Evolutionary conservation across 2,888 invertebrate genomes (phyloP).

Genomic region (Calephelis perditalis): DNA sequence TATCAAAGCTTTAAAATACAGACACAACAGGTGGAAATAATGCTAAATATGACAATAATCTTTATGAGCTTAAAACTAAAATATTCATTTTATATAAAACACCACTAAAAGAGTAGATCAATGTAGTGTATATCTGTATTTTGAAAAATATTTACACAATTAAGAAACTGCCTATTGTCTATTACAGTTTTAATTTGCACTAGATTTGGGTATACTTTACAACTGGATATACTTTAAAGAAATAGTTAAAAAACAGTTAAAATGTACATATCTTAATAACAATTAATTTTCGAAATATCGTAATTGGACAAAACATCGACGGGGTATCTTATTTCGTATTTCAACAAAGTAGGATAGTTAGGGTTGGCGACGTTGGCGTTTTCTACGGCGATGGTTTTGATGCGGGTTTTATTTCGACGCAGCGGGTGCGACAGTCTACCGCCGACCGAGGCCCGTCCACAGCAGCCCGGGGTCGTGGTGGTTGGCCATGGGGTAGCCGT

Average conservation of each 20-base stretch:
- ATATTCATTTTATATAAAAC: too few species aligned
- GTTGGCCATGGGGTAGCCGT: constrained; percentile 79
- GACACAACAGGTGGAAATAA: too few species aligned
- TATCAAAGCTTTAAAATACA: too few species aligned
- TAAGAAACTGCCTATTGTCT: too few species aligned
- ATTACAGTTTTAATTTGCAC: too few species aligned
- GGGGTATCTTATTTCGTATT: background rate
- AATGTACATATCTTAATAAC: background rate
- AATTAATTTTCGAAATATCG: background rate
- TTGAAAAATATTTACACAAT: too few species aligned
- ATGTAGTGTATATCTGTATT: too few species aligned
- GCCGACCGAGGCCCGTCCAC: constrained; percentile 80
- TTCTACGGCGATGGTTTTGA: constrained; percentile 2
- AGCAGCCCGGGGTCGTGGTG: constrained; percentile 81
- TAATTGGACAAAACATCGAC: constrained; percentile 3
- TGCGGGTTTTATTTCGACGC: constrained; percentile 7
- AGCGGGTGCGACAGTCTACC: constrained; percentile 36
- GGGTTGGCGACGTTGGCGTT: background rate
- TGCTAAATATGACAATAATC: too few species aligned
- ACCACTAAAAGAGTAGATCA: too few species aligned
- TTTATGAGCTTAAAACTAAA: too few species aligned
- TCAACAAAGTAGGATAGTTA: background rate
- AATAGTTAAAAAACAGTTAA: background rate
- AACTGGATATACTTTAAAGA: background rate
- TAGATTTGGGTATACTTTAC: too few species aligned